phyloP scores from a whole-genome alignment of 1,140 invertebrate genomes.

The Drosophila arizonae region DNA sequence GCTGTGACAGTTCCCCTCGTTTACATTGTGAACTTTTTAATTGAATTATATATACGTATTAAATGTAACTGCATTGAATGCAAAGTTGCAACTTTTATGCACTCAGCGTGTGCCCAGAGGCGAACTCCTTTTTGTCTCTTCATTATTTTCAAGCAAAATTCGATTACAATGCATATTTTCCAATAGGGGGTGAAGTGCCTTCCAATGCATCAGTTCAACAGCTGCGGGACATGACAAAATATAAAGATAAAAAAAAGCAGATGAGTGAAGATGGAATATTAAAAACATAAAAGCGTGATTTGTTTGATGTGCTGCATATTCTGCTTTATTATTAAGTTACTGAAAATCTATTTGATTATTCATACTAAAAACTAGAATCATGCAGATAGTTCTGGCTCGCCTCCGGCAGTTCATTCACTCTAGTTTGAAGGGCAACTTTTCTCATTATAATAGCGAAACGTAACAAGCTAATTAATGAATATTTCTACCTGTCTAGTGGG shows the following conservation, averaged over 20 bases:
- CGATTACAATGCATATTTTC: constrained; percentile 13
- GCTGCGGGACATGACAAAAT: constrained; percentile 1
- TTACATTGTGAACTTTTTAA: constrained; percentile 71
- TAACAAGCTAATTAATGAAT: too few relatives aligned
- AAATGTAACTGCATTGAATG: constrained; percentile 48
- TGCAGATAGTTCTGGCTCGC: too few relatives aligned
- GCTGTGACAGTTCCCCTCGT: constrained; percentile 13
- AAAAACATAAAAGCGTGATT: too few relatives aligned
- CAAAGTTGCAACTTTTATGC: constrained; percentile 56
- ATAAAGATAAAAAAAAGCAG: background rate
- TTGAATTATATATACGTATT: constrained; percentile 59
- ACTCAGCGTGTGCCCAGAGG: background rate
- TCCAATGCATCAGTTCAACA: background rate
- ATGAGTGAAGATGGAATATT: background rate
- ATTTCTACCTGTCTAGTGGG: too few relatives aligned
- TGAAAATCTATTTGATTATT: too few relatives aligned
- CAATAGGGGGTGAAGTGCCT: background rate
- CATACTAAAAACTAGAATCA: too few relatives aligned
- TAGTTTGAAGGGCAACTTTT: too few relatives aligned
- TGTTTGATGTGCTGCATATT: too few relatives aligned
- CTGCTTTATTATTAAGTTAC: too few relatives aligned
- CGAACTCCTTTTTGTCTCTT: background rate
- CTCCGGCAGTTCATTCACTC: too few relatives aligned
- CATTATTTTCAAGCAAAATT: constrained; percentile 52
- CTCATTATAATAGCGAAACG: too few relatives aligned